Base-by-base conservation (phyloP, 2,888 invertebrate genomes). In the Campopleginae sp. region DNA sequence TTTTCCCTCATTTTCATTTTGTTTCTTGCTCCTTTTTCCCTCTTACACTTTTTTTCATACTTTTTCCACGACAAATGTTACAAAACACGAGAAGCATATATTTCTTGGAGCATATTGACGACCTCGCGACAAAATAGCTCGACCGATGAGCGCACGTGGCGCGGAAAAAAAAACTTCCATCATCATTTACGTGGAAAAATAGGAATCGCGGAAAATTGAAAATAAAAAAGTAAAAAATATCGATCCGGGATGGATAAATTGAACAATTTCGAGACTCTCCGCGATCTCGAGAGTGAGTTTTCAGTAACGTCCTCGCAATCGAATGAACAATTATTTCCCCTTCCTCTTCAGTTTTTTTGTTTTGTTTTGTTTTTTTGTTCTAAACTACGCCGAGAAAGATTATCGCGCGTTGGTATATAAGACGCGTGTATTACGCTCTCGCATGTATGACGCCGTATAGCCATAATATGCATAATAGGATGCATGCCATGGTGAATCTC, bases 401-500 rank as follows among this genome's bases (percentile, higher is more conserved):
- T 75, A 79, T 79, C 74, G 81, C 75, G 85, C 75, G 85, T 68
- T 72, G 44, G 85, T 85, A 23, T 27, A 58, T 14, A 85, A 85
- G 81, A 78, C 78, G 85, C 70, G 78, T 74, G 78, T 77, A 81
- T 79, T 82, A 85, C 70, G 75, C 82, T 81, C 85, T 81, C 85
- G 72, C 79, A 79, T 82, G 78, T 72, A 78, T 70, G 82, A 82
- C 63, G 81, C 74, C 63, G 71, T 65, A 38, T 38, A 76, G 38
- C 44, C 71, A 76, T 58, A n/a, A n/a, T 71, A 70, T 71, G 70
- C 78, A 85, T 78, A 82, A 85, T 85, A 85, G 75, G 54, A 65
- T 79, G 82, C 78, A 82, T 82, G 81, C 81, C 63, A 79, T 82
- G 78, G 78, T 85, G 81, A 79, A 85, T 85, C 81, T 85, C 70